These are phyloP conservation scores for Python bivittatus DNA, from an alignment of 2,113 vertebrate genomes.

Conservation along the genomic window DNA sequence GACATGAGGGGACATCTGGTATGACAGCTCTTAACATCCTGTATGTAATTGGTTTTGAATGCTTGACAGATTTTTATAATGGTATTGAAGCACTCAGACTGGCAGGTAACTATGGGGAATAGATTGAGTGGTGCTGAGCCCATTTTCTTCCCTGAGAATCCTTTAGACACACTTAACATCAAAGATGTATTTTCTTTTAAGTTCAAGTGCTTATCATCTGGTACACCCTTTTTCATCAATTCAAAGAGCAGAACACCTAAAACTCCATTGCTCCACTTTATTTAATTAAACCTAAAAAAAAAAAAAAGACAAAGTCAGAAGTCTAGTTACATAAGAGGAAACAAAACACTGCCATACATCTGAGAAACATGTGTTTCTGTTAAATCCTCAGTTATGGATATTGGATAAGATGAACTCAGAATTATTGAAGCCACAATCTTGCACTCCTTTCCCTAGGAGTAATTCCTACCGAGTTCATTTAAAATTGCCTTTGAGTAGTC, in stretches of 20 bases:
- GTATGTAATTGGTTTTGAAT: slow-evolving; percentile 73
- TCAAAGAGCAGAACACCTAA: slow-evolving; percentile 27
- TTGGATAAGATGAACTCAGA: not conserved
- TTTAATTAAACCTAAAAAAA: slow-evolving; percentile 43
- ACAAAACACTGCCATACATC: not conserved
- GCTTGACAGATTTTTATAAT: slow-evolving; percentile 67
- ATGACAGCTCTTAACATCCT: slow-evolving; percentile 67
- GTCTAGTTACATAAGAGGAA: slow-evolving; percentile 12
- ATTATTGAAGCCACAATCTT: not conserved
- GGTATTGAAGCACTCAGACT: slow-evolving; percentile 60
- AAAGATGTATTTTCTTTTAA: slow-evolving; percentile 55
- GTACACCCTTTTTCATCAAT: slow-evolving; percentile 45
- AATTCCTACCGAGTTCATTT: not conserved
- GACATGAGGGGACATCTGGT: slow-evolving; percentile 64
- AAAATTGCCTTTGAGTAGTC: not conserved
- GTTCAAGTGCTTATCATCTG: slow-evolving; percentile 37
- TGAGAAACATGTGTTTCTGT: not conserved
- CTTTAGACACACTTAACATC: slow-evolving; percentile 62
- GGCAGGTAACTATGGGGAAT: slow-evolving; percentile 68
- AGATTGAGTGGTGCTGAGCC: slow-evolving; percentile 62
- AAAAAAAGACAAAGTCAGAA: slow-evolving; percentile 13
- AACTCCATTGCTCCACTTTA: slow-evolving; percentile 20
- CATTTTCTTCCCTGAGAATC: slow-evolving; percentile 63
- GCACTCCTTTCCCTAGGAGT: not conserved
- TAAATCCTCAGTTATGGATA: slow-evolving; percentile 13